Conservation (phyloP, 2,113 vertebrate genomes). For the Numenius arquata region DNA sequence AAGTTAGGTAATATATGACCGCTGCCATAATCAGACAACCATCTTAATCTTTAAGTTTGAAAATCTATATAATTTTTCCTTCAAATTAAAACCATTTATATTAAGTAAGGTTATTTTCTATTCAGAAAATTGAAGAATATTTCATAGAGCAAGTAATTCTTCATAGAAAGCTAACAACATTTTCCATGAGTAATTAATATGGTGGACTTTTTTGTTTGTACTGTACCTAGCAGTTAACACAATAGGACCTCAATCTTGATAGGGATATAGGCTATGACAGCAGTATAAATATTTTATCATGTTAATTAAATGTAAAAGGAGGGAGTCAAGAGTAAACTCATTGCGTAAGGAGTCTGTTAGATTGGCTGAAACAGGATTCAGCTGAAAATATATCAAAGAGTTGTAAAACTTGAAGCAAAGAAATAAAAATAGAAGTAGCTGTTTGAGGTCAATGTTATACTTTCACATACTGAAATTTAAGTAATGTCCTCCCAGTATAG, state of each 20-base stretch:
- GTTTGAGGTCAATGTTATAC: neutral
- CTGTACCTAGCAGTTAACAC: neutral
- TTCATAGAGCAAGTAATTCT: neutral
- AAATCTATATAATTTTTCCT: neutral
- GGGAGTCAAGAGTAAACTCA: neutral
- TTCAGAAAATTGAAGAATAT: neutral
- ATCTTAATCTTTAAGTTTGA: neutral
- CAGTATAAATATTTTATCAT: slow-evolving; percentile 49
- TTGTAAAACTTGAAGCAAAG: neutral
- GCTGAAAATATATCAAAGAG: neutral
- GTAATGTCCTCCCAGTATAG: neutral
- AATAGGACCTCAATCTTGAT: neutral
- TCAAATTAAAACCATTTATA: neutral
- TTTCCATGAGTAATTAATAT: neutral
- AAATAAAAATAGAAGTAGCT: neutral
- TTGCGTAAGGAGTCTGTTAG: neutral
- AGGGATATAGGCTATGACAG: neutral
- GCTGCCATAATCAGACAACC: neutral
- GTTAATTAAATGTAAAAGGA: slow-evolving; percentile 28
- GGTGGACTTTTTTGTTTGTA: neutral
- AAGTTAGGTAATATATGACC: neutral
- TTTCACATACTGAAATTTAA: neutral
- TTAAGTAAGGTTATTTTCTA: neutral
- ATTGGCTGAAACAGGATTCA: neutral
- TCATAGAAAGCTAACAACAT: neutral